phyloP scores from a whole-genome alignment of 2,888 invertebrate species.

The Patella pellucida region DNA sequence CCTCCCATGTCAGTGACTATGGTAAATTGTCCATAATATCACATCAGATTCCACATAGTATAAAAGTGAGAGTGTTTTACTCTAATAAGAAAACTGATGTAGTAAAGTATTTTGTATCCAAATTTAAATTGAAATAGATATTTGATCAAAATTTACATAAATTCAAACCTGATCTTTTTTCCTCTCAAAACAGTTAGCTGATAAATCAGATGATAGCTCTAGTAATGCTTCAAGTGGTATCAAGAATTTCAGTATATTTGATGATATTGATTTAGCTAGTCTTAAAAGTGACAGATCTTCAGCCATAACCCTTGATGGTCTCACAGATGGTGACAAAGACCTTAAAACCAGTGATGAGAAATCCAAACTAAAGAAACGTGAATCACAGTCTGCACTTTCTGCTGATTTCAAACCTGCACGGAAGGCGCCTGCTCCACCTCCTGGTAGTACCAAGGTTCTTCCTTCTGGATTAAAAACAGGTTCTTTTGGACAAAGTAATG shows the following conservation, averaged over 20 bases:
- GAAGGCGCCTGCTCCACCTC: conserved; percentile 45
- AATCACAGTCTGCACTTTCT: neutral
- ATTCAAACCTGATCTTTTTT: too few species aligned
- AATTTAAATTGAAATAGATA: too few species aligned
- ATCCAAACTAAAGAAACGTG: neutral
- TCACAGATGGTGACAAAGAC: neutral
- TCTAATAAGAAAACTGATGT: too few species aligned
- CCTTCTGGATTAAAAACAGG: conserved; percentile 15
- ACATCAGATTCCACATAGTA: too few species aligned
- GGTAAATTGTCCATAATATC: too few species aligned
- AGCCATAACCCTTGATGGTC: neutral
- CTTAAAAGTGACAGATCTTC: neutral
- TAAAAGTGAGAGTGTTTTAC: too few species aligned
- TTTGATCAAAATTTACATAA: too few species aligned
- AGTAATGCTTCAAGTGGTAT: neutral
- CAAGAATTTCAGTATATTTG: conserved; percentile 1
- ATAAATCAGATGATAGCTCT: conserved; percentile 4
- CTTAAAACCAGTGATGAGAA: neutral
- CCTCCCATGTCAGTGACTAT: too few species aligned
- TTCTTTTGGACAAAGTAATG: conserved; percentile 17
- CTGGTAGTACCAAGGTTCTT: conserved; percentile 18
- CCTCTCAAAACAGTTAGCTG: neutral
- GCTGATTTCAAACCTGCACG: conserved; percentile 34
- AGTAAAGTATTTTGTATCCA: too few species aligned
- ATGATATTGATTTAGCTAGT: neutral